Evolutionary conservation across 2,888 invertebrate genomes (phyloP), one percentile per base, ranked within the genome.

Genomic region (Sepioteuthis lessoniana): DNA sequence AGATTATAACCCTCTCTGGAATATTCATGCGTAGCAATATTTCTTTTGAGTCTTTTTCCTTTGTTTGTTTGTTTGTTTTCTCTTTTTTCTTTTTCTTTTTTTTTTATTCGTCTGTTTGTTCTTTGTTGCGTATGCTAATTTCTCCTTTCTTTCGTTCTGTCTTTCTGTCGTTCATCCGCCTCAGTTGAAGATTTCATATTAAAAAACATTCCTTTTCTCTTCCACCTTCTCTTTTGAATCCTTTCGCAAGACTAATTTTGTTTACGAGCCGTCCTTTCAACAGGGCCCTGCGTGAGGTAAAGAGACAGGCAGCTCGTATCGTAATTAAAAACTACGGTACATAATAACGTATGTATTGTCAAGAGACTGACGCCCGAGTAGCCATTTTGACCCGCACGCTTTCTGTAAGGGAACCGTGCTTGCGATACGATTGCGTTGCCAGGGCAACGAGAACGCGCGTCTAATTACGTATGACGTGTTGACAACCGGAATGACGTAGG

Each of bases 171-270:
- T 8, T 28, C 60, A 21, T 60, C 25, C 7, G 28, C 28, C 8
- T 60, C 5, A 5, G 28, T 60, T 28, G 60, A 60, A 60, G 19
- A 60, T 19, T 60, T 28, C 25, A 25, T 60, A 60, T 60, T 28
- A 60, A 28, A 60, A 60, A 60, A 60, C 2, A 60, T 19, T 7
- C 28, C 25, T 60, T 7, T 60, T 60, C 60, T 60, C 25, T 60
- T 60, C 60, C 25, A 5, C 19, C 7, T 2, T 60, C 47, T 60
- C 31, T 60, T 7, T 60, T 60, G 1, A 31, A 31, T 31, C 28
- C n/a, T 76, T 76, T 76, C n/a, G 76, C 76, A n/a, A 76, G 76
- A 76, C 76, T 76, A 76, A 76, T 76, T 76, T 76, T 76, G 76
- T 76, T 76, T 76, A 76, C n/a, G 76, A 76, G 76, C n/a, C 76